A percentile compares a stretch with the other conserved stretches of the same genome.
Evolutionary conservation across 2,888 invertebrate species (phyloP).

Genomic region (Anarsia innoxiella): DNA sequence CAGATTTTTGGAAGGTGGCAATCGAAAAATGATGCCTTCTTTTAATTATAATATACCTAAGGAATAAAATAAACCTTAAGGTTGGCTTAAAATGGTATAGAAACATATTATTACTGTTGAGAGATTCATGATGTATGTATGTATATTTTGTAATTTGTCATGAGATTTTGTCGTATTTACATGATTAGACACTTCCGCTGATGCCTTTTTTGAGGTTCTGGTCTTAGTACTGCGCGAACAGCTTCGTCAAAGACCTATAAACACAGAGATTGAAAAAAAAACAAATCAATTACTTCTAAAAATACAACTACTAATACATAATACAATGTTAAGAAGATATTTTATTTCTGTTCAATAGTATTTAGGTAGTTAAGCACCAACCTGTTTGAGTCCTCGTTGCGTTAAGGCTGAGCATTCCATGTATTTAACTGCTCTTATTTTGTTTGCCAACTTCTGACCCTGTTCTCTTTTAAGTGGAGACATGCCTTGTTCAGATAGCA

Average conservation of each 20-base stretch:
- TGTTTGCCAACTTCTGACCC: slow-evolving; percentile 98
- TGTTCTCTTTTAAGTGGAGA: slow-evolving; percentile 98
- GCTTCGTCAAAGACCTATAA: slow-evolving; percentile 98
- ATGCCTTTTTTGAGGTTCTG: slow-evolving; percentile 96
- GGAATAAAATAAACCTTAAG: no score
- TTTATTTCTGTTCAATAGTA: no score
- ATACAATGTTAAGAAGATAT: no score
- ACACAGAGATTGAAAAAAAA: no score
- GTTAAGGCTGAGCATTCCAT: slow-evolving; percentile 99
- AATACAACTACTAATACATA: no score
- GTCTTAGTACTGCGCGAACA: slow-evolving; percentile 96
- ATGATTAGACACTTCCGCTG: slow-evolving; percentile 92
- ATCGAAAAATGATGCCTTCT: no score
- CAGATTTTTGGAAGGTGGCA: no score
- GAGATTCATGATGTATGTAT: slow-evolving; percentile 56
- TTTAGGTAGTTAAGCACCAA: no score
- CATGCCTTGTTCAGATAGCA: slow-evolving; percentile 93
- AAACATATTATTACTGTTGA: slow-evolving; percentile 74
- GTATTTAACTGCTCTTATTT: slow-evolving; percentile 98
- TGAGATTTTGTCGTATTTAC: slow-evolving; percentile 66
- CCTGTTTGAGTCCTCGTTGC: slow-evolving; percentile 96
- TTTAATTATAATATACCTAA: no score
- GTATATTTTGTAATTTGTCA: slow-evolving; percentile 32
- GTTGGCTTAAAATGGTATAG: no score
- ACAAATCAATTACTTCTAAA: no score